Evolutionary conservation across 2,797 vertebrate genomes (phyloP).

Genomic region (Schizothorax lantsangensis): DNA sequence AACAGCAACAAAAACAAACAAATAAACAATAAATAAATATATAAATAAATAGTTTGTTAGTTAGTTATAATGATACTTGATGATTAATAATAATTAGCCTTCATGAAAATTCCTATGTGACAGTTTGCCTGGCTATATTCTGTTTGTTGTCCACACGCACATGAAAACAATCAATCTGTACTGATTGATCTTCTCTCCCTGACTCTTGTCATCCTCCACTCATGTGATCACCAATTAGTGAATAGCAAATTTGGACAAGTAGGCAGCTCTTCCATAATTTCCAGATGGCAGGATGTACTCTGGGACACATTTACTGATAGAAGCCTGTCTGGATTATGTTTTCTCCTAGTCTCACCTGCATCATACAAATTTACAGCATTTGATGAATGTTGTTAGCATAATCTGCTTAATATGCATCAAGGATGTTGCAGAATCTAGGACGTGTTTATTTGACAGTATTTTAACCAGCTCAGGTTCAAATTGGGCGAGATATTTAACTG

Average conservation of each 20-base stretch:
- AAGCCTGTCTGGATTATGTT: not conserved
- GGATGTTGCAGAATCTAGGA: conserved; percentile 13
- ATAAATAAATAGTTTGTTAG: too few species aligned
- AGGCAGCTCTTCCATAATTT: not conserved
- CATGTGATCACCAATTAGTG: conserved; percentile 14
- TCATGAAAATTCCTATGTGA: not conserved
- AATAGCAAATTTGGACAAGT: not conserved
- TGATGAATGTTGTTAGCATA: conserved; percentile 14
- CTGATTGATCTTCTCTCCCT: not conserved
- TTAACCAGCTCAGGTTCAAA: not conserved
- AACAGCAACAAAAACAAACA: too few species aligned
- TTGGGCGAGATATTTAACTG: not conserved
- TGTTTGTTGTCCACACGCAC: not conserved
- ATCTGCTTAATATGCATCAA: conserved; percentile 23
- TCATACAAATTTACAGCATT: not conserved
- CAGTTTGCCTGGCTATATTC: not conserved
- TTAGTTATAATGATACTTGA: not conserved
- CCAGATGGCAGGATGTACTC: conserved; percentile 5
- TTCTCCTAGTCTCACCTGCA: conserved; percentile 17
- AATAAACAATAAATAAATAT: too few species aligned
- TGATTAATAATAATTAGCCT: not conserved
- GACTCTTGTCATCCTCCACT: not conserved
- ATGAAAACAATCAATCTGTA: not conserved
- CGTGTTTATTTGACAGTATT: not conserved
- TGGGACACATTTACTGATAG: not conserved